Evolutionary conservation across 2,113 vertebrate genomes (phyloP), one percentile per base, ranked within the genome.

Genomic region (Notarius quadriscutis): DNA sequence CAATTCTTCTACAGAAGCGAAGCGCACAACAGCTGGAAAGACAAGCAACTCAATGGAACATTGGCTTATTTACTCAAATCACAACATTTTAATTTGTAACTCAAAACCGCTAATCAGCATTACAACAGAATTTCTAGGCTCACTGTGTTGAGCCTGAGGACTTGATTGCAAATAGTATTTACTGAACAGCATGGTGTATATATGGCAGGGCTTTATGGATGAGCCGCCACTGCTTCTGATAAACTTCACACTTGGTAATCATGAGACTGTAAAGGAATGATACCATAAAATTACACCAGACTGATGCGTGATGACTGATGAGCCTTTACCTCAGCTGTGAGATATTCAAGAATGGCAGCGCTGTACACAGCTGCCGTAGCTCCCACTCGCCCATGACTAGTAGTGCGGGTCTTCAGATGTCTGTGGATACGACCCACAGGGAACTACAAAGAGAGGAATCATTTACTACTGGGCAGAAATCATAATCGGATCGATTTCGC

Each of bases 311-410:
- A 53, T 53, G 53, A 55, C 53, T 55, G 53, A 55, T 55, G 12
- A 55, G 48, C 8, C 22, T 75, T 91, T 91, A 99, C 98, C 97
- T 99, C 98, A 17, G 98, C 98, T 0, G 98, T 99, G 93, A 99
- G 98, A 92, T 99, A 99, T 94, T 99, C 98, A 0, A 99, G 96
- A 90, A 99, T 99, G 27, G 98, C 98, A 0, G 98, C 98, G 7
- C 98, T 99, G 94, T 99, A 99, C 78, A 99, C 98, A 0, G 98
- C 98, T 6, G 98, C 98, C 0, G 98, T 99, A 88, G 98, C 98
- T 27, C 98, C 98, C n/a, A 99, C 98, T 10, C 98, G 96, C 55
- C 98, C 97, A 0, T 99, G 98, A 93, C 98, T 99, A 62, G 98
- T 99, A 79, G 98, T 99, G 60, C 97, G 97, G 79, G 98, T 99